Evolutionary conservation across 2,797 vertebrate species (phyloP).

Genomic region (Poeciliopsis gracilis): DNA sequence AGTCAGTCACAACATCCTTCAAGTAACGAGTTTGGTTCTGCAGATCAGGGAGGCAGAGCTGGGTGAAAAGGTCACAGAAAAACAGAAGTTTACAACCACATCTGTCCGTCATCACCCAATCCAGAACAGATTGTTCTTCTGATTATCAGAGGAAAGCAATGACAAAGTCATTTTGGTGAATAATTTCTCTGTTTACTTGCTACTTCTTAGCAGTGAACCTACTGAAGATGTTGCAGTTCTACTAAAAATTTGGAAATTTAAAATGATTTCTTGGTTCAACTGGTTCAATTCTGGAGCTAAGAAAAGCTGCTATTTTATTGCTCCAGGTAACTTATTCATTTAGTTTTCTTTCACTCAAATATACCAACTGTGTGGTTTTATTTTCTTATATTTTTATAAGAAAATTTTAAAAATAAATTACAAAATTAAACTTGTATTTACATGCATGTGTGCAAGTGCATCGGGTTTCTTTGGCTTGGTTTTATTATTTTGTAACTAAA

Average conservation of each 20-base stretch:
- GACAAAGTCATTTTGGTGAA: conserved; percentile 36
- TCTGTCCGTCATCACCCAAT: conserved; percentile 64
- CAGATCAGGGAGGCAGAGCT: conserved; percentile 29
- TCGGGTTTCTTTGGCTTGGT: no score
- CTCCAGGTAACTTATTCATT: not conserved
- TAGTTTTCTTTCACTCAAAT: not conserved
- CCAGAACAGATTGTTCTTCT: conserved; percentile 49
- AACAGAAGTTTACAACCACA: conserved; percentile 63
- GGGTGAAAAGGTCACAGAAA: conserved; percentile 58
- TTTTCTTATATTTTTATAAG: no score
- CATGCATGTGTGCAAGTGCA: no score
- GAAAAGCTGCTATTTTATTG: not conserved
- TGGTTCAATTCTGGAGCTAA: not conserved
- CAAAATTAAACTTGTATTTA: not conserved
- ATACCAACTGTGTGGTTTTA: not conserved
- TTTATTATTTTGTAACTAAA: no score
- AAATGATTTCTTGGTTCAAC: not conserved
- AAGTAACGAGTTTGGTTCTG: conserved; percentile 9
- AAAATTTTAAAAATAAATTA: no score
- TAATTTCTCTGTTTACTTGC: not conserved
- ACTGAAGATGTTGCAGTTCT: not conserved
- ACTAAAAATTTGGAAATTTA: not conserved
- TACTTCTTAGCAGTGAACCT: not conserved
- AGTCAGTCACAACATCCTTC: conserved; percentile 10
- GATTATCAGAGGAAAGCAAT: conserved; percentile 13